Evolutionary conservation across 2,888 invertebrate species (phyloP), one percentile per base, ranked within the genome.

Genomic region (Polyploca ridens): DNA sequence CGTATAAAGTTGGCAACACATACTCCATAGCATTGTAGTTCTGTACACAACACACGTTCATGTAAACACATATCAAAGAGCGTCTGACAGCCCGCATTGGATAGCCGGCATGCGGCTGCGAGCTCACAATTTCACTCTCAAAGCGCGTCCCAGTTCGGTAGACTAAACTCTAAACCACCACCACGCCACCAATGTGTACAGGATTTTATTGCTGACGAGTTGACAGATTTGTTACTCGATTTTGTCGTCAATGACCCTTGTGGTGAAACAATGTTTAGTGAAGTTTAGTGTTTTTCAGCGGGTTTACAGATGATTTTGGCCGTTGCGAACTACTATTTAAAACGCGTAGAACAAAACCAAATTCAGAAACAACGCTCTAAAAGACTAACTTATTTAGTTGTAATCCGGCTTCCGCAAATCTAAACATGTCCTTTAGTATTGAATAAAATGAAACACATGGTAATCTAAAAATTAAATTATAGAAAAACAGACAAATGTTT

Each of bases 131-230:
- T 77, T 76, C 76, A 73, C 80, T 77, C 72, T 81, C 77, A 83
- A 79, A 80, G 85, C 75, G 73, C 67, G 79, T 75, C 78, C 82
- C 73, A 79, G 74, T 77, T 81, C 62, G 66, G 46, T 67, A 46
- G 27, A 27, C 27, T 27, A 27, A 27, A 27, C 27, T 27, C 27
- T 46, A 38, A 7, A 46, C 46, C 4, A 46, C n/a, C n/a, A n/a
- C 38, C 16, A 16, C 38, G 5, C 59, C 10, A 41, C 16, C 11
- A 38, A 64, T 65, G 69, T 68, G 63, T 70, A 65, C 68, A 68
- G 66, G 70, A 69, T 73, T 76, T 73, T 69, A 75, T 33, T 19
- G 33, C 58, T 67, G 19, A 75, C 67, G 27, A 16, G 69, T 76
- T 63, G 66, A 70, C 67, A 63, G 71, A 75, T 69, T 73, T 67